phyloP scores from a whole-genome alignment of 2,797 vertebrate species.

The Urocyon cinereoargenteus region DNA sequence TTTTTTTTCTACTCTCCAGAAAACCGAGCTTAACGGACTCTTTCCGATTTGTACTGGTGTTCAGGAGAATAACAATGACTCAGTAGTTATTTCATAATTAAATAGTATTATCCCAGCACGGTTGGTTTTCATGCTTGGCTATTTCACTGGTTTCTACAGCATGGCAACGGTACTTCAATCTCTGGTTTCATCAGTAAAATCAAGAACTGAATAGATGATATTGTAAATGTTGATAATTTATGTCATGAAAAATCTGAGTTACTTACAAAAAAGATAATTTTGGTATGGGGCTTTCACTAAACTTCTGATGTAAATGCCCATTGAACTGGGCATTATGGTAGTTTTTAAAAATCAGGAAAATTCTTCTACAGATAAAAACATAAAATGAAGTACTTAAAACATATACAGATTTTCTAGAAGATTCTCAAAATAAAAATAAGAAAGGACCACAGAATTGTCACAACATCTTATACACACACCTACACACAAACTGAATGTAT shows the following conservation, averaged over 20 bases:
- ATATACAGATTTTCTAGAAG: not conserved
- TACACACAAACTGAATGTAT: not conserved
- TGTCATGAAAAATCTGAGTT: not conserved
- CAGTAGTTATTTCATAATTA: conserved; percentile 16
- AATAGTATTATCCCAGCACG: not conserved
- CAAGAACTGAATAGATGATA: conserved; percentile 12
- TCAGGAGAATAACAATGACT: not conserved
- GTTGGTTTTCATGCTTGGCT: not conserved
- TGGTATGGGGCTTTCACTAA: not conserved
- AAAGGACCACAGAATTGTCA: not conserved
- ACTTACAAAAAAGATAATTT: not conserved
- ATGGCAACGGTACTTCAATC: not conserved
- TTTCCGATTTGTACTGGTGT: not conserved
- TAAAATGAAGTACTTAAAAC: conserved; percentile 13
- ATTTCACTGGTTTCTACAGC: not conserved
- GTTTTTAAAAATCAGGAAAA: not conserved
- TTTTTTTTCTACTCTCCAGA: not conserved
- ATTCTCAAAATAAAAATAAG: conserved; percentile 37
- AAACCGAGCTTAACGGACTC: not conserved
- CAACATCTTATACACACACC: not conserved
- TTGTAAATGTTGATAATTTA: not conserved
- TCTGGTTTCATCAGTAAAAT: conserved; percentile 3
- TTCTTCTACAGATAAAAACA: not conserved
- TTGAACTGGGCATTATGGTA: not conserved
- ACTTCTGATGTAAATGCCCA: not conserved